Evolutionary conservation across 2,888 invertebrate genomes (phyloP), one percentile per base, ranked within the genome.

Genomic region (Blastobasis lacticolella): DNA sequence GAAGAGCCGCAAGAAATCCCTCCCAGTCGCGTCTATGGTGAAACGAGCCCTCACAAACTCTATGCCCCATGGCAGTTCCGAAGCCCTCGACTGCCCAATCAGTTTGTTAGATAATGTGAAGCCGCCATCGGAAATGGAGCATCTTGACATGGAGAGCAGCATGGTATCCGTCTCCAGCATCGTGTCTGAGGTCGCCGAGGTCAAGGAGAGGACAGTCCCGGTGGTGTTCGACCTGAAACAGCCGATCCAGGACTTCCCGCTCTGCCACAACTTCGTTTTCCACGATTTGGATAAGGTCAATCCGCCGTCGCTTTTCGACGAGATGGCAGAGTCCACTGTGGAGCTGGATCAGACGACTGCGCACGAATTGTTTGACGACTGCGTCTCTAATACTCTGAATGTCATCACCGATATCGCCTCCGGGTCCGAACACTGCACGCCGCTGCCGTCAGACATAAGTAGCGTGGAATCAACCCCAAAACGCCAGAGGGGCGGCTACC

Each of bases 161-260:
- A 94, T 95, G 92, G 85, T 94, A 9, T 96, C 95, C 51, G 94
- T 96, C 0, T 93, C 94, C 0, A 96, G 95, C 70, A 93, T 95
- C 53, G 93, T 93, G 37, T 95, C 94, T 0, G 95, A 95, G 78
- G 90, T 93, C 4, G 93, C 91, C 0, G 94, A 94, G 53, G 61
- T 82, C 0, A 84, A 81, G 53, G 83, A 81, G 1, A 81, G 78
- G 42, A 73, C 72, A 0, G 23, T 23, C 23, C 78, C 90, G 1
- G 77, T 90, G 1, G 75, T 91, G 3, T 91, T 91, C 62, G 91
- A 92, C 62, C 78, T 91, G 40, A 85, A 90, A 53, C 90, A 90
- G 61, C 91, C 91, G 0, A 66, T 85, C 5, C 84, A 79, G 53
- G 90, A 86, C 67, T 90, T 87, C 62, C 83, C 89, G 4, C 66